Evolutionary conservation across 2,888 invertebrate species (phyloP).

Genomic region (Eugnorisma glareosa): DNA sequence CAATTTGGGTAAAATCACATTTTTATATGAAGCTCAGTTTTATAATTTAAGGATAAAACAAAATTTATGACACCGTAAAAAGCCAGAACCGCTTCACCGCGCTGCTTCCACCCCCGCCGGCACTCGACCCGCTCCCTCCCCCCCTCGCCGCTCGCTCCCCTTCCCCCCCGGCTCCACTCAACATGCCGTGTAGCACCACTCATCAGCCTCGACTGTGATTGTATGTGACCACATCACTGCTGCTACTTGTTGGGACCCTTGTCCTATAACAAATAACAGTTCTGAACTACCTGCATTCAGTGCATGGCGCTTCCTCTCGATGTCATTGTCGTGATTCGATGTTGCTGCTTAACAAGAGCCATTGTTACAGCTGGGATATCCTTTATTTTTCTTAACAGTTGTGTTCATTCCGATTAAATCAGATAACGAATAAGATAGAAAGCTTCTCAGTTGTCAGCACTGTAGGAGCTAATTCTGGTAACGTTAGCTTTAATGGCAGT

Average conservation of each 20-base stretch:
- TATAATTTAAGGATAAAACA: constrained; percentile 70
- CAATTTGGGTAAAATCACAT: constrained; percentile 39
- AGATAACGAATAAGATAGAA: constrained; percentile 41
- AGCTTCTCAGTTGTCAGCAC: constrained; percentile 58
- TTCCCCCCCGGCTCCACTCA: constrained; percentile 68
- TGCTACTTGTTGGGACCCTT: constrained; percentile 71
- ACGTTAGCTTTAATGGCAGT: constrained; percentile 52
- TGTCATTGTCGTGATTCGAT: constrained; percentile 83
- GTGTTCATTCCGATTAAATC: constrained; percentile 46
- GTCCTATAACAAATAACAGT: constrained; percentile 68
- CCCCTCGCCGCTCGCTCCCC: constrained; percentile 58
- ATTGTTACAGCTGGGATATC: constrained; percentile 56
- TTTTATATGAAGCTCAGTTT: constrained; percentile 59
- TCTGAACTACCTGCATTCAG: constrained; percentile 72
- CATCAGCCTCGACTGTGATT: constrained; percentile 80
- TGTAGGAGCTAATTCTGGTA: constrained; percentile 44
- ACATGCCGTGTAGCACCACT: constrained; percentile 88
- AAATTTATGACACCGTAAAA: constrained; percentile 77
- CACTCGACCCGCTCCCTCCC: constrained; percentile 72
- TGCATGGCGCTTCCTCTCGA: constrained; percentile 85
- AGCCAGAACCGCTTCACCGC: constrained; percentile 84
- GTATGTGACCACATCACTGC: constrained; percentile 72
- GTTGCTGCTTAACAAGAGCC: constrained; percentile 75
- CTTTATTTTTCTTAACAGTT: constrained; percentile 51
- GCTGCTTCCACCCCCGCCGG: constrained; percentile 80